Percentiles rank a stretch among this genome's conserved stretches.
Conservation (phyloP, 2,888 invertebrate genomes). For the Thumatha senex region DNA sequence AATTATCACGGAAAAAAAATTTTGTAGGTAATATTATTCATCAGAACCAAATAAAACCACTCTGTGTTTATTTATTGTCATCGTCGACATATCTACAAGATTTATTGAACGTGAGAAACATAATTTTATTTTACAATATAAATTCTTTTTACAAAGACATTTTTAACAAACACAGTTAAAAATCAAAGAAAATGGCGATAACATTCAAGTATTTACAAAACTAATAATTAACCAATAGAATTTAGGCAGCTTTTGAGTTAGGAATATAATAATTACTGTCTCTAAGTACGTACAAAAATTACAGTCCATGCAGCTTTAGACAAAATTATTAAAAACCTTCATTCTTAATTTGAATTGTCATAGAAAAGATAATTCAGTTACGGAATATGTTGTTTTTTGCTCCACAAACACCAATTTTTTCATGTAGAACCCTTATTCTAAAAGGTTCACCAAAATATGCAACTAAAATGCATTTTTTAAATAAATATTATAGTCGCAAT, state of each 20-base stretch:
- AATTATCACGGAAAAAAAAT: constrained; percentile 12
- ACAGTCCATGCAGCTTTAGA: too few relatives aligned
- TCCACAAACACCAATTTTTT: too few relatives aligned
- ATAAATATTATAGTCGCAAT: constrained; percentile 17
- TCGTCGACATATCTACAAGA: constrained; percentile 22
- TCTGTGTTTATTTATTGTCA: background rate
- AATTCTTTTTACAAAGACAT: constrained; percentile 17
- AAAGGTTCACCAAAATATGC: background rate
- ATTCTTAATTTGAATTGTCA: too few relatives aligned
- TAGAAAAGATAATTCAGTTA: too few relatives aligned
- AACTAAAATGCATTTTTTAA: too few relatives aligned
- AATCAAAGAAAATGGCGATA: constrained; percentile 24
- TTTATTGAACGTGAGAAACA: constrained; percentile 27
- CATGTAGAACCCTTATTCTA: background rate
- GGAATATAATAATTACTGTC: too few relatives aligned
- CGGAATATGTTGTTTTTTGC: too few relatives aligned
- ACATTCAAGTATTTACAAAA: constrained; percentile 31
- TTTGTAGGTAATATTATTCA: too few relatives aligned
- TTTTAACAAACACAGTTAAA: constrained; percentile 30
- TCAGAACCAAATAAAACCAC: constrained; percentile 30
- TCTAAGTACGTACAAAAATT: too few relatives aligned
- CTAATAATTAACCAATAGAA: background rate
- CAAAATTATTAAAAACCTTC: too few relatives aligned
- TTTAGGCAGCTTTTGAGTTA: too few relatives aligned
- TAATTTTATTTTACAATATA: constrained; percentile 25